Evolutionary conservation across 2,888 invertebrate genomes (phyloP).

Genomic region (Dorcus parallelipipedus): DNA sequence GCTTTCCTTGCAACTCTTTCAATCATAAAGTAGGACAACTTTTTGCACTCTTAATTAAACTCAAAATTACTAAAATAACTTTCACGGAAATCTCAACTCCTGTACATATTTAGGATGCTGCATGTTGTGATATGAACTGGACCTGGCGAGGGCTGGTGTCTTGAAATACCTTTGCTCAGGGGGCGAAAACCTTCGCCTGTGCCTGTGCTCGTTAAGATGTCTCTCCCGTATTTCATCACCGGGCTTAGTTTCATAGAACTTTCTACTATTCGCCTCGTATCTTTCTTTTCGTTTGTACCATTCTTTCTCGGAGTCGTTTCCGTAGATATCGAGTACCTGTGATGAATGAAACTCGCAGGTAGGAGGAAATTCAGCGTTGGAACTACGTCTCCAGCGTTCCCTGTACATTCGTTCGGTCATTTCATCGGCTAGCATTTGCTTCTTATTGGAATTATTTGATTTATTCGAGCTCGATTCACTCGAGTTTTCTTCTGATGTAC

Average conservation of each 20-base stretch:
- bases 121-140: conserved; percentile 63
- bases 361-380: conserved; percentile 51
- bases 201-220: conserved; percentile 46
- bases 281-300: conserved; percentile 49
- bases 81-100: conserved; percentile 60
- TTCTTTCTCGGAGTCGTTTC: conserved; percentile 56
- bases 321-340: conserved; percentile 61
- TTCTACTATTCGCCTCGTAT: conserved; percentile 24
- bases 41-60: neutral
- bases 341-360: conserved; percentile 60
- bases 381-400: conserved; percentile 67
- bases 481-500: conserved; percentile 81
- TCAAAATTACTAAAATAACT: neutral
- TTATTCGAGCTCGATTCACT: conserved; percentile 77
- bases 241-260: conserved; percentile 21
- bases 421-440: conserved; percentile 57
- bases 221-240: conserved; percentile 34
- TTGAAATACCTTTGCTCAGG: conserved; percentile 49
- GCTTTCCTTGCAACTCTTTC: too few species aligned
- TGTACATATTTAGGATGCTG: conserved; percentile 62
- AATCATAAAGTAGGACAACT: too few species aligned
- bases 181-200: conserved; percentile 52
- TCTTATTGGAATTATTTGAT: conserved; percentile 55
- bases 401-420: conserved; percentile 61
- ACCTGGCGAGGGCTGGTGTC: conserved; percentile 39